phyloP scores from a whole-genome alignment of 2,888 invertebrate genomes.

The Rambutsinella grinnellia region DNA sequence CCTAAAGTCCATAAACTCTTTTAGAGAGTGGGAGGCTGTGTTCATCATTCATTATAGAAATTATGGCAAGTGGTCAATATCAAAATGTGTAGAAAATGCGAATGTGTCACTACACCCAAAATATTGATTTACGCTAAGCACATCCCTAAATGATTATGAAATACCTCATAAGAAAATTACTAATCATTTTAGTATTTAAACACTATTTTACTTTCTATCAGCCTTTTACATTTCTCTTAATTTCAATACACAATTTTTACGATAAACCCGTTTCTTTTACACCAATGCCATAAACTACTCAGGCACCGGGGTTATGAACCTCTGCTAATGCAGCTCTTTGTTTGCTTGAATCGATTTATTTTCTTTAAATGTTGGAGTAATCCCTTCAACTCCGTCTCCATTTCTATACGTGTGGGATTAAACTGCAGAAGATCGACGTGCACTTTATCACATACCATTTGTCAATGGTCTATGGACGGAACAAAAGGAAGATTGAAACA shows the following conservation, averaged over 20 bases:
- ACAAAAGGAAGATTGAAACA: conserved; percentile 6
- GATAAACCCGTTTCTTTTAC: conserved; percentile 1
- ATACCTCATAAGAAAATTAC: background rate
- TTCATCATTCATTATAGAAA: background rate
- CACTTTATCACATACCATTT: conserved; percentile 29
- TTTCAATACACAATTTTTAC: background rate
- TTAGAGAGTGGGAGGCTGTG: too few relatives aligned
- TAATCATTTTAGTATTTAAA: background rate
- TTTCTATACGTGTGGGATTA: background rate
- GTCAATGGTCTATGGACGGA: conserved; percentile 11
- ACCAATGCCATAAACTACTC: background rate
- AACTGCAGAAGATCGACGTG: background rate
- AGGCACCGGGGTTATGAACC: conserved; percentile 6
- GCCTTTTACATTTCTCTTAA: conserved; percentile 33
- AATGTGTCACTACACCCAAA: too few relatives aligned
- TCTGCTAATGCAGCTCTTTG: background rate
- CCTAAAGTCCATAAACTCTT: too few relatives aligned
- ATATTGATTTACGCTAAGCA: too few relatives aligned
- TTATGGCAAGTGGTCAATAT: background rate
- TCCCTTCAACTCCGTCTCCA: too few relatives aligned
- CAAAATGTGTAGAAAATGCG: too few relatives aligned
- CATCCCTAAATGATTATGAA: background rate
- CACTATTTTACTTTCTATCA: conserved; percentile 5
- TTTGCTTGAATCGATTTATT: too few relatives aligned
- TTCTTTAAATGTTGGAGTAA: too few relatives aligned